These are phyloP conservation scores for Trinectes maculatus DNA, from an alignment of 2,113 vertebrate genomes.

Conservation along the genomic window DNA sequence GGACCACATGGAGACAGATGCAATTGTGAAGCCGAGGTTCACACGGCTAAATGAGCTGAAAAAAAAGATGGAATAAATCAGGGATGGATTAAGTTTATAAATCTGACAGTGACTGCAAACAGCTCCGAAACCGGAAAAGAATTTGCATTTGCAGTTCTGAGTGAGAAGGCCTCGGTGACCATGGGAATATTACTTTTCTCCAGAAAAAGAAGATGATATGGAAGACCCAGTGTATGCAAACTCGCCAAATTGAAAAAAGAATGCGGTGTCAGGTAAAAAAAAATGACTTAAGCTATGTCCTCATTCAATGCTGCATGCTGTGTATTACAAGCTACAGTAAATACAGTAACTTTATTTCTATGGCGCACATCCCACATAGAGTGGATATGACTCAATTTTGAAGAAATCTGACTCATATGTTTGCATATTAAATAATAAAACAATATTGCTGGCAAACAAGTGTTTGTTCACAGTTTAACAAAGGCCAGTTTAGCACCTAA, in stretches of 20 bases:
- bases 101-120: slow-evolving; percentile 19
- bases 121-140: slow-evolving; percentile 29
- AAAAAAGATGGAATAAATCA: slow-evolving; percentile 34
- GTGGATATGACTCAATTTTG: no score
- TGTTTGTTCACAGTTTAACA: no score
- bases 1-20: slow-evolving; percentile 63
- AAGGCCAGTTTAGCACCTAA: no score
- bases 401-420: no score
- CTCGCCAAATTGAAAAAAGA: background rate
- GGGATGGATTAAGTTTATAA: slow-evolving; percentile 9
- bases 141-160: slow-evolving; percentile 20
- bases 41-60: slow-evolving; percentile 55
- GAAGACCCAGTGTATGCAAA: slow-evolving; percentile 4
- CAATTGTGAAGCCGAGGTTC: slow-evolving; percentile 40
- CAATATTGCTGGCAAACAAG: no score
- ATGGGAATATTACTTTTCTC: slow-evolving; percentile 21
- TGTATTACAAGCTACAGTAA: no score
- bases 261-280: slow-evolving; percentile 21
- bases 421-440: no score
- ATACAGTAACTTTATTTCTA: no score
- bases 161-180: background rate
- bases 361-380: no score
- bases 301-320: no score
- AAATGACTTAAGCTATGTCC: background rate
- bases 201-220: background rate